Base-by-base conservation (phyloP, 2,888 invertebrate genomes). In the Pardosa pseudoannulata region DNA sequence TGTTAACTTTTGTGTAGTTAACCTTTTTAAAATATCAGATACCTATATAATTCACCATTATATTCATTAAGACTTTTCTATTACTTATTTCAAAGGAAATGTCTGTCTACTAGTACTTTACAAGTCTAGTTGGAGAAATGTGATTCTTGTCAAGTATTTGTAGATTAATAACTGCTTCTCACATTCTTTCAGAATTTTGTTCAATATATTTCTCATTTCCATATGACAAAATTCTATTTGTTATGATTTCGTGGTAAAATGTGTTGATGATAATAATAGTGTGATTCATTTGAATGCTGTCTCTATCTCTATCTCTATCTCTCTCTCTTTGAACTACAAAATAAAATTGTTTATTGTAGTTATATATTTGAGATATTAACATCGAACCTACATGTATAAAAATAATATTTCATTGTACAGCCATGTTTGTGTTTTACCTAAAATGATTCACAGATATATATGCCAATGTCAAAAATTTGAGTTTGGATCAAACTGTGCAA, bases 401-500 rank as follows among this genome's bases (percentile, higher is more conserved):
- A 46, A 46, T 46, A 46, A 6, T 46, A 2, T 2, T 46, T 46
- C 16, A 46, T 46, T 7, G 16, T 46, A 46, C 16, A 46, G 46
- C 46, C 46, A 46, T 46, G 16, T 16, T 46, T 46, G 46, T 46
- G 46, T 46, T 46, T 7, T 6, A 46, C 2, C 16, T 7, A 46
- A 46, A 46, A 16, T 46, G 2, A 36, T 36, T 36, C 36, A 36
- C 5, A 46, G 36, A 36, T 36, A 36, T 46, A 46, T 46, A 46
- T 46, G 16, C 16, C 16, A 16, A 46, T 46, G n/a, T 65, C 31
- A 65, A 65, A 62, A 65, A 31, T 65, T 31, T 65, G 29, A 16
- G 31, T 29, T 65, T 46, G 5, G 46, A 46, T 46, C 9, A 46
- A 46, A 46, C 46, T 46, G 46, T n/a, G 65, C 65, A 65, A 29